Percentiles rank a stretch among this genome's conserved stretches.
phyloP scores from a whole-genome alignment of 2,113 vertebrate genomes.

The Mesoclemmys tuberculata region DNA sequence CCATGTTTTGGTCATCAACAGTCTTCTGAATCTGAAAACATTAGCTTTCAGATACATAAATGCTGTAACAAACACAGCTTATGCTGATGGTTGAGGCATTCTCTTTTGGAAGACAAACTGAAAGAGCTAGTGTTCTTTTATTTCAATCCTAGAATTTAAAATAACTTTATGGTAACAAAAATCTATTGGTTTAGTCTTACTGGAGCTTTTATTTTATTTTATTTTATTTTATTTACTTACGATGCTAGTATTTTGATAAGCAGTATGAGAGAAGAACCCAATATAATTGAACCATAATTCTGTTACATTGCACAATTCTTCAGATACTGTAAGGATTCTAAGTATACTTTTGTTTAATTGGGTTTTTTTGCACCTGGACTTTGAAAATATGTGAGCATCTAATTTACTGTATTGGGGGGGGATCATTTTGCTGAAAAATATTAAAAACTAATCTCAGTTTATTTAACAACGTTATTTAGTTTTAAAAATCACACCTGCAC shows the following conservation, averaged over 20 bases:
- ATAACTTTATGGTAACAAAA: background rate
- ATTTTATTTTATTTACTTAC: background rate
- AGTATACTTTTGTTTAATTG: background rate
- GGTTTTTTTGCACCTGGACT: background rate
- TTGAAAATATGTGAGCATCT: background rate
- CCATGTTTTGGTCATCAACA: background rate
- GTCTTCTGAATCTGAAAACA: background rate
- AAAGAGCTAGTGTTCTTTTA: background rate
- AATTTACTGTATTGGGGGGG: background rate
- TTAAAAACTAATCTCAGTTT: background rate
- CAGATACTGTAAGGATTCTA: background rate
- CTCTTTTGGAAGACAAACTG: background rate
- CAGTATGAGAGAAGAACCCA: background rate
- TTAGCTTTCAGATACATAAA: background rate
- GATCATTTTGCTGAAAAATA: background rate
- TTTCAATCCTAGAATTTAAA: background rate
- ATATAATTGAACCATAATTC: background rate
- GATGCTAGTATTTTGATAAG: background rate
- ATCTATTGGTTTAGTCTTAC: background rate
- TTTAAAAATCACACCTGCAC: background rate
- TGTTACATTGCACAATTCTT: background rate
- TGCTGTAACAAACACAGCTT: background rate
- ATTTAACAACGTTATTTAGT: background rate
- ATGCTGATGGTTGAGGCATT: background rate
- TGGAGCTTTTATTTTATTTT: background rate